phyloP scores from a whole-genome alignment of 2,888 invertebrate genomes.

The Cosmorhoe ocellata region DNA sequence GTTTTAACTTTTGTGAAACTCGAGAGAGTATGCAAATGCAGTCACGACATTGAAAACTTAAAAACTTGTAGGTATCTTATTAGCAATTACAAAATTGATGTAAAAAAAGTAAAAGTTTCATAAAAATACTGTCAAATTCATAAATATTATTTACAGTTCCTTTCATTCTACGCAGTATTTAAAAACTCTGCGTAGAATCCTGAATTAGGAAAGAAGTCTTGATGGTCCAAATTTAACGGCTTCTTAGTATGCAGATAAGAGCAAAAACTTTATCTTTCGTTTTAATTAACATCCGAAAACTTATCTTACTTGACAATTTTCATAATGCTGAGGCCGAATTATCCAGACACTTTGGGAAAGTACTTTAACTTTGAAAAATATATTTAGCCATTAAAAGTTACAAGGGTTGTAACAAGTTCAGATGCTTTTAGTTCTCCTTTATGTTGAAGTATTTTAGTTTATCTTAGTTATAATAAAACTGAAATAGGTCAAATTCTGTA shows the following conservation, averaged over 20 bases:
- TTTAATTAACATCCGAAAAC: conserved; percentile 44
- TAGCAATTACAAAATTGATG: no score
- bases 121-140: no score
- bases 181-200: conserved; percentile 1
- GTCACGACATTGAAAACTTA: no score
- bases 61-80: no score
- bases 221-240: conserved; percentile 6
- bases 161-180: background rate
- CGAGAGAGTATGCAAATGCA: no score
- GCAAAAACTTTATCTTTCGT: conserved; percentile 39
- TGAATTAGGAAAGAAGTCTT: background rate
- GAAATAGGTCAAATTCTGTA: no score
- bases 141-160: no score
- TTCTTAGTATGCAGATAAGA: conserved; percentile 39
- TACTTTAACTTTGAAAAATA: conserved; percentile 14
- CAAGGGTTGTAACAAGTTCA: background rate
- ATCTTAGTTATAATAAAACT: no score
- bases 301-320: conserved; percentile 40
- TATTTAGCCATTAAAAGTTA: conserved; percentile 21
- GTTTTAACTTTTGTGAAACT: no score
- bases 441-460: no score
- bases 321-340: conserved; percentile 14
- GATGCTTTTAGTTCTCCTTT: background rate
- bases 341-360: conserved; percentile 16
- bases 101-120: no score